These are phyloP conservation scores for Sparidentex hasta DNA, from an alignment of 2,797 vertebrate genomes.

Conservation along the genomic window DNA sequence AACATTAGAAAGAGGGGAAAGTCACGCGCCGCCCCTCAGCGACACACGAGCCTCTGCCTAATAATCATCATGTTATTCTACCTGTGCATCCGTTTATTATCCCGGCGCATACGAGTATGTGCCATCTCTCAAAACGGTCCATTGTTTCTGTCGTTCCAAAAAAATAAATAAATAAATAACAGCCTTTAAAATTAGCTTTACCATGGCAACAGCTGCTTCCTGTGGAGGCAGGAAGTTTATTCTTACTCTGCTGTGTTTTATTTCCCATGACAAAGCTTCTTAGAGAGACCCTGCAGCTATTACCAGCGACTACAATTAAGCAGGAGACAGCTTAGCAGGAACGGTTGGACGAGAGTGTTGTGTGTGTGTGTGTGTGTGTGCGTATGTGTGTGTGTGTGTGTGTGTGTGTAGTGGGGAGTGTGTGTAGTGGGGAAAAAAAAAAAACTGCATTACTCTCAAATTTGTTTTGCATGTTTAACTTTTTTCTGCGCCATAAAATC, in stretches of 20 bases:
- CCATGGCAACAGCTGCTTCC: conserved; percentile 74
- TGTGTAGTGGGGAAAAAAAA: neutral
- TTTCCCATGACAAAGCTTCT: conserved; percentile 75
- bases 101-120: conserved; percentile 16
- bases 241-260: conserved; percentile 74
- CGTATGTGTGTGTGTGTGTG: neutral
- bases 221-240: conserved; percentile 74
- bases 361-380: conserved; percentile 12
- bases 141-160: conserved; percentile 33
- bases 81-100: conserved; percentile 23
- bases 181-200: conserved; percentile 60
- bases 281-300: conserved; percentile 64
- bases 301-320: conserved; percentile 66
- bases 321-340: conserved; percentile 57
- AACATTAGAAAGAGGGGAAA: conserved; percentile 15
- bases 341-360: conserved; percentile 34
- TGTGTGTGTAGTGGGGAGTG: conserved; percentile 2
- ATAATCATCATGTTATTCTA: conserved; percentile 23
- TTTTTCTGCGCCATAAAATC: conserved; percentile 17
- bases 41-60: neutral
- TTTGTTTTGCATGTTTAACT: neutral
- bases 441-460: neutral
- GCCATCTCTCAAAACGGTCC: conserved; percentile 23
- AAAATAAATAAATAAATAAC: conserved; percentile 3
- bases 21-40: conserved; percentile 14